Conservation (phyloP, 37 sponge, comb jelly and placozoan species). For the Beroe ovata region DNA sequence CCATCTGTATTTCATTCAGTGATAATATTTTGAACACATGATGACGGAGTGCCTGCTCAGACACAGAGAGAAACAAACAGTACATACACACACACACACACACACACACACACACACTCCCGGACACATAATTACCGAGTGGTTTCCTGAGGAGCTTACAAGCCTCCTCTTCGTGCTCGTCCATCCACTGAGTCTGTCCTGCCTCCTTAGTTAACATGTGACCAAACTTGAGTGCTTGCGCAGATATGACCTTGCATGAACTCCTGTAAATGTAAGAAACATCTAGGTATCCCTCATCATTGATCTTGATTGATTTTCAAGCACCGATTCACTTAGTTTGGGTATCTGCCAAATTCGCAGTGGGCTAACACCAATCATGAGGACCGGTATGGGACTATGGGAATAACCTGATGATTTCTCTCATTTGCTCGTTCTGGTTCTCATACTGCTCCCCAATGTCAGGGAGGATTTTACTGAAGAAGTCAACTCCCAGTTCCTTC, state of each 20-base stretch:
- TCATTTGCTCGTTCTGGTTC: background rate
- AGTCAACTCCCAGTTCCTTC: constrained; percentile 46
- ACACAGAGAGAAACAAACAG: too few relatives aligned
- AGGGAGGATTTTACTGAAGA: constrained; percentile 29
- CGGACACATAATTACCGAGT: too few relatives aligned
- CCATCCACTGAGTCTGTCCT: constrained; percentile 58
- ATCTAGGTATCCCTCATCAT: constrained; percentile 35
- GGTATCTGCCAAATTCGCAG: too few relatives aligned
- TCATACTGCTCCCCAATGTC: constrained; percentile 16
- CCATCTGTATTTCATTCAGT: too few relatives aligned
- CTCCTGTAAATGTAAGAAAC: constrained; percentile 25
- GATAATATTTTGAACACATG: too few relatives aligned
- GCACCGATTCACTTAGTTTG: too few relatives aligned
- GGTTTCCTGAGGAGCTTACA: constrained; percentile 58
- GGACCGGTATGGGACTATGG: background rate
- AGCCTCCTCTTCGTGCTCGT: constrained; percentile 62
- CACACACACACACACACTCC: too few relatives aligned
- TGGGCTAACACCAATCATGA: background rate
- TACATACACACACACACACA: too few relatives aligned
- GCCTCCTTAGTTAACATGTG: constrained; percentile 59
- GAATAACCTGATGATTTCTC: constrained; percentile 48
- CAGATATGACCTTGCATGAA: constrained; percentile 16
- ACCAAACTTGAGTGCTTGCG: constrained; percentile 36
- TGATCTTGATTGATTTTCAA: too few relatives aligned
- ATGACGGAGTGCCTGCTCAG: too few relatives aligned